Evolutionary conservation across 2,888 invertebrate species (phyloP), one percentile per base, ranked within the genome.

Genomic region (Exocentrus adspersus): DNA sequence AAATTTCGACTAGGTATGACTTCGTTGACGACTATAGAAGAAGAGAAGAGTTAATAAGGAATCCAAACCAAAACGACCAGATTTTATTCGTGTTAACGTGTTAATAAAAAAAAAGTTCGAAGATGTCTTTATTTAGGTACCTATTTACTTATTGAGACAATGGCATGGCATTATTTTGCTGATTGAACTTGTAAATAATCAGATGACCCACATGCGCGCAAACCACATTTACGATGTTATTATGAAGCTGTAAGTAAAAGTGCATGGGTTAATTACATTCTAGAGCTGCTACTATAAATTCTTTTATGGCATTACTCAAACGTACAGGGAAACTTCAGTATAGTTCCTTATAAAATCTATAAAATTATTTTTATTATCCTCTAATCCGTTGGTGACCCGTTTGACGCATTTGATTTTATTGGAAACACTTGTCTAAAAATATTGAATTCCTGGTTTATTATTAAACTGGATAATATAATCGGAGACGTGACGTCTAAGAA

Each of bases 191-290:
- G 24, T 24, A 24, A 24, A 24, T 24, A 24, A 24, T 24, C 4
- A 7, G 24, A 24, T 24, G 24, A 24, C 24, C 24, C 24, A 24
- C 24, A 24, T 24, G 24, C 24, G 24, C 24, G 24, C 24, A 24
- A 7, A 24, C 24, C 24, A 24, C 4, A 24, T 24, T 24, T 24
- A 24, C 24, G 24, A 9, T n/a, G 37, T 37, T 37, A 37, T 37
- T n/a, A n/a, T n/a, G n/a, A 37, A 37, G n/a, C 12, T n/a, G n/a
- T 37, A 37, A 37, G n/a, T 37, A 37, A 37, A 37, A 37, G 37
- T 37, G 37, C 37, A 37, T 37, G 37, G 37, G 37, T n/a, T 37
- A 37, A 37, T 37, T 37, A 37, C 37, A 14, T 37, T 37, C 12
- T 37, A 37, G 37, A 5, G 37, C n/a, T 12, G 37, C n/a, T n/a